These are phyloP conservation scores for Stegophylla sp. DNA, from an alignment of 2,888 invertebrate species.

Conservation along the genomic window DNA sequence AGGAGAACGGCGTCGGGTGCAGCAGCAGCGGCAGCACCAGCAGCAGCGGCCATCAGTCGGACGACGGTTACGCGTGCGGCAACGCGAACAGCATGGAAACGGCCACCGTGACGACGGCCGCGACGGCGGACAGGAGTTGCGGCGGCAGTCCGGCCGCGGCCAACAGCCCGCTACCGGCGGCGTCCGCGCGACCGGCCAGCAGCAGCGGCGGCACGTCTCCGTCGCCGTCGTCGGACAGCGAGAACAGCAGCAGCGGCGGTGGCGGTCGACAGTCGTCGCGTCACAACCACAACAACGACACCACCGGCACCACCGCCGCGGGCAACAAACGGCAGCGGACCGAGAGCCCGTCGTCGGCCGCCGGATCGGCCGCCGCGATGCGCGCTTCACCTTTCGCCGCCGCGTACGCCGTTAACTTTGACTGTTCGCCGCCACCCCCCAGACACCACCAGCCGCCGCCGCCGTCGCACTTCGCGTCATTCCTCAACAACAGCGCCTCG, in stretches of 20 bases:
- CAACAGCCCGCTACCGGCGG: conserved; percentile 23
- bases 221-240: conserved; percentile 46
- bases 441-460: conserved; percentile 1
- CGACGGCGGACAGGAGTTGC: conserved; percentile 59
- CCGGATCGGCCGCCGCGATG: conserved; percentile 3
- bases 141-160: conserved; percentile 65
- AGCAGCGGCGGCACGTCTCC: conserved; percentile 44
- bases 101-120: conserved; percentile 61
- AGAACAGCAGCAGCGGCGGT: conserved; percentile 53
- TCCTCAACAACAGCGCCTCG: conserved; percentile 43
- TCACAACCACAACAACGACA: background rate
- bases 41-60: conserved; percentile 62
- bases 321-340: conserved; percentile 46
- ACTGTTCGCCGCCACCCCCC: background rate
- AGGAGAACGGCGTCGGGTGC: conserved; percentile 60
- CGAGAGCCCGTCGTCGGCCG: conserved; percentile 41
- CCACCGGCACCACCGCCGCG: conserved; percentile 1
- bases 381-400: conserved; percentile 40
- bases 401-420: conserved; percentile 1
- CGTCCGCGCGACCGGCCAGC: conserved; percentile 21
- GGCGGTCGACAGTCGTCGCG: conserved; percentile 29
- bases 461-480: conserved; percentile 11
- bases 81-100: conserved; percentile 64
- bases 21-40: conserved; percentile 53
- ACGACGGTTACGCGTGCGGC: conserved; percentile 61